Evolutionary conservation across 2,888 invertebrate genomes (phyloP).

Genomic region (Netelia virgata): DNA sequence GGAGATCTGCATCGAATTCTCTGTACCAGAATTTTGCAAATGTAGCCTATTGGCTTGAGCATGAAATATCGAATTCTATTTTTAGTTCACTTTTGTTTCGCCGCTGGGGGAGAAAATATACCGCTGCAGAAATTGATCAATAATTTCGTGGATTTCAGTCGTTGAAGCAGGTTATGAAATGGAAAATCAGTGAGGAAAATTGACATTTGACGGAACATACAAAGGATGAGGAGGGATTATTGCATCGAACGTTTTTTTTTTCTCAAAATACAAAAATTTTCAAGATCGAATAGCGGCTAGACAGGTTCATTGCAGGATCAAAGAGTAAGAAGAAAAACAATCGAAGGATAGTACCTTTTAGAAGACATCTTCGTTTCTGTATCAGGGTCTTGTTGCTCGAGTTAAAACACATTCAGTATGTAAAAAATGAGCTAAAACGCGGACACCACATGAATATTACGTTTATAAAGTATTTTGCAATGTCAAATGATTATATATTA

Average conservation of each 20-base stretch:
- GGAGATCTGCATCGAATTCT: too few relatives aligned
- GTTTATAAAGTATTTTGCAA: constrained; percentile 74
- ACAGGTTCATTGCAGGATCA: background rate
- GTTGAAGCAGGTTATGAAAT: background rate
- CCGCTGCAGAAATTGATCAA: constrained; percentile 30
- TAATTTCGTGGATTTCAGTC: constrained; percentile 2
- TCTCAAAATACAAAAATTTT: constrained; percentile 4
- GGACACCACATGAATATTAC: constrained; percentile 67
- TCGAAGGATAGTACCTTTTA: constrained; percentile 81
- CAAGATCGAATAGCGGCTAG: background rate
- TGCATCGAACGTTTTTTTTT: constrained; percentile 14
- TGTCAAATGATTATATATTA: constrained; percentile 73
- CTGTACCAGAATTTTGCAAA: too few relatives aligned
- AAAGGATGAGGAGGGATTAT: too few relatives aligned
- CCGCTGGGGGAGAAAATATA: constrained; percentile 4
- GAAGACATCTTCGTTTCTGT: constrained; percentile 84
- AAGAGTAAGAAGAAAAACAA: constrained; percentile 73
- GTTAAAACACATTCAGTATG: constrained; percentile 76
- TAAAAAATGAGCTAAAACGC: constrained; percentile 75
- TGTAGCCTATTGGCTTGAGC: background rate
- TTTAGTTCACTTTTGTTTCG: constrained; percentile 35
- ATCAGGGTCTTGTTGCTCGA: constrained; percentile 75
- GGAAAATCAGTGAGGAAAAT: background rate
- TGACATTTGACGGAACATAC: background rate
- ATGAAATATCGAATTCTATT: constrained; percentile 33